A percentile compares a stretch with the other conserved stretches of the same genome.
Conservation (phyloP, 2,888 invertebrate species). For the Cheilosia urbana region DNA sequence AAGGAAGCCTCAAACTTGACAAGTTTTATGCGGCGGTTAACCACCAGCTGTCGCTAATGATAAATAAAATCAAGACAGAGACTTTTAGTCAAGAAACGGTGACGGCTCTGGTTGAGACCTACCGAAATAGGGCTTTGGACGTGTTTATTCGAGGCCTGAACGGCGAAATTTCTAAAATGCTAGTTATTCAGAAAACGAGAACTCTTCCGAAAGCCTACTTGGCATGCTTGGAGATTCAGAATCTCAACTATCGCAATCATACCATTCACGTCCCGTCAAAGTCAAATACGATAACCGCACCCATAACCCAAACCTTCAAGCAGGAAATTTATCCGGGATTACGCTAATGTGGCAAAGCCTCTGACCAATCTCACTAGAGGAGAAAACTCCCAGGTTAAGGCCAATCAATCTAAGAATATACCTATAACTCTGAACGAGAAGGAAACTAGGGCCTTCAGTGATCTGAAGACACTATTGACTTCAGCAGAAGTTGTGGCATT, state of each 20-base stretch:
- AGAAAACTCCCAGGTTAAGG: constrained; percentile 65
- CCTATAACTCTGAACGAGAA: constrained; percentile 44
- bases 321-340: constrained; percentile 69
- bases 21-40: not conserved
- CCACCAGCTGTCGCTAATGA: not conserved
- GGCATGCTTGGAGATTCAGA: too few relatives aligned
- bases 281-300: too few relatives aligned
- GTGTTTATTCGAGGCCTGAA: too few relatives aligned
- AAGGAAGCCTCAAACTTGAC: not conserved
- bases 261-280: too few relatives aligned
- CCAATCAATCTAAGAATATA: constrained; percentile 61
- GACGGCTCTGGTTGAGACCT: not conserved
- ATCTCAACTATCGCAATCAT: not conserved
- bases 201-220: too few relatives aligned
- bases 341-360: constrained; percentile 48
- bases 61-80: not conserved
- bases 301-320: too few relatives aligned
- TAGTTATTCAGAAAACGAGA: too few relatives aligned
- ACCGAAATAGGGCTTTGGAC: not conserved
- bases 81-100: not conserved
- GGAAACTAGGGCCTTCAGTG: constrained; percentile 60
- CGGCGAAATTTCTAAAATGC: too few relatives aligned
- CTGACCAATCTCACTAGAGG: constrained; percentile 68
- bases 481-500: constrained; percentile 19
- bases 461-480: constrained; percentile 53